These are phyloP conservation scores for Hyles vespertilio DNA, from an alignment of 1,140 invertebrate genomes.

Conservation along the genomic window DNA sequence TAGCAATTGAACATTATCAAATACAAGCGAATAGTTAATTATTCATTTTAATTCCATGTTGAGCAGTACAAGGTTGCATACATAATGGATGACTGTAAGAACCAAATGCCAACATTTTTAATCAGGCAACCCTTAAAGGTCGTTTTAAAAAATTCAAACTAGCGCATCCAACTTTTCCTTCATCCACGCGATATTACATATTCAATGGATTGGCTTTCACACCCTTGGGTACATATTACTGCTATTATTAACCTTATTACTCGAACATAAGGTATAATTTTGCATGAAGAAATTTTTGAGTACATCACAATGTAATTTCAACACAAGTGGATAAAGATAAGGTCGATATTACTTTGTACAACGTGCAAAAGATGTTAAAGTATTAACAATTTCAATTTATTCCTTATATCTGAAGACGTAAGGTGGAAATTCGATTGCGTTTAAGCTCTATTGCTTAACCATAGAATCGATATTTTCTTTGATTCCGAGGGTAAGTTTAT, in stretches of 20 bases:
- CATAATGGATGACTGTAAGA: no score
- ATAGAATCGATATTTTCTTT: neutral
- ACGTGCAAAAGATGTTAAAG: no score
- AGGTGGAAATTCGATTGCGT: conserved; percentile 1
- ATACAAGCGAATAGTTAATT: no score
- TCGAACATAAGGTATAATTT: neutral
- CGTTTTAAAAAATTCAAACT: neutral
- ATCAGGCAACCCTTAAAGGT: conserved; percentile 4
- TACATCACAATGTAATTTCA: no score
- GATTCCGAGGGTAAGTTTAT: conserved; percentile 10
- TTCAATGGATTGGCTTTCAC: conserved; percentile 19
- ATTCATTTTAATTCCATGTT: no score
- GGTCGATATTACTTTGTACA: conserved; percentile 10
- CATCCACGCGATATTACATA: conserved; percentile 22
- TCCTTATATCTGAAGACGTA: neutral
- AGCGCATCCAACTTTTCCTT: conserved; percentile 10
- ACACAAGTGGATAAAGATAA: neutral
- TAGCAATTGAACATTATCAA: no score
- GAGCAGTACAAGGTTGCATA: no score
- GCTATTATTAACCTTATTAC: conserved; percentile 5
- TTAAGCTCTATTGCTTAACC: no score
- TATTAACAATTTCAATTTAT: conserved; percentile 1
- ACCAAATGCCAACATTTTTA: neutral
- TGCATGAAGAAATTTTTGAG: no score
- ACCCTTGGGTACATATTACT: neutral